Evolutionary conservation across 2,888 invertebrate genomes (phyloP).

Genomic region (Bellardia bayeri): DNA sequence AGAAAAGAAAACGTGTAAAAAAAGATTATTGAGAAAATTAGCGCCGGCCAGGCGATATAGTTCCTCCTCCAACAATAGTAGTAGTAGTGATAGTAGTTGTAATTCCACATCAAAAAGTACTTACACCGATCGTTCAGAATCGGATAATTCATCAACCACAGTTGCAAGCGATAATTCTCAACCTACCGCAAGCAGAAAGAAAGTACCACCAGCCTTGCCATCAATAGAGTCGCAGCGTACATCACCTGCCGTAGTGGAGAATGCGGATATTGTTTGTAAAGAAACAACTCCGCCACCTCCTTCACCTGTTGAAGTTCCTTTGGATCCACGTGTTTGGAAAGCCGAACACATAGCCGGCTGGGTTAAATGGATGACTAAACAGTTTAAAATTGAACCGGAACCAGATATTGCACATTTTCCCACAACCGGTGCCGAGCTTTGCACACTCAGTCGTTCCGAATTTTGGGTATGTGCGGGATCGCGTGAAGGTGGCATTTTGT

Average conservation of each 20-base stretch:
- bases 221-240: too few species aligned
- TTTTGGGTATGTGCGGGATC: slow-evolving; percentile 86
- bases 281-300: slow-evolving; percentile 65
- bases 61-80: slow-evolving; percentile 54
- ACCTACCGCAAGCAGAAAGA: slow-evolving; percentile 10
- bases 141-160: slow-evolving; percentile 20
- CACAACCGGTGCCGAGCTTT: slow-evolving; percentile 86
- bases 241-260: not conserved
- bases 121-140: slow-evolving; percentile 44
- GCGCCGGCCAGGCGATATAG: slow-evolving; percentile 67
- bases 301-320: slow-evolving; percentile 79
- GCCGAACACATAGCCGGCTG: slow-evolving; percentile 86
- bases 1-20: slow-evolving; percentile 48
- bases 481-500: slow-evolving; percentile 85
- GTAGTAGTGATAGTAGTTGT: slow-evolving; percentile 53
- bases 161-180: not conserved
- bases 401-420: slow-evolving; percentile 86
- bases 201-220: slow-evolving; percentile 15
- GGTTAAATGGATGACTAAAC: slow-evolving; percentile 87
- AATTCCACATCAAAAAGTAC: slow-evolving; percentile 52
- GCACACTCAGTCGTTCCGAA: slow-evolving; percentile 87
- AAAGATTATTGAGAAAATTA: slow-evolving; percentile 13
- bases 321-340: slow-evolving; percentile 88
- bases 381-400: slow-evolving; percentile 86
- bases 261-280: slow-evolving; percentile 2